Evolutionary conservation across 37 sponge, comb jelly and placozoan genomes (phyloP), one percentile per base, ranked within the genome.

Genomic region (Theonella swinhoei): DNA sequence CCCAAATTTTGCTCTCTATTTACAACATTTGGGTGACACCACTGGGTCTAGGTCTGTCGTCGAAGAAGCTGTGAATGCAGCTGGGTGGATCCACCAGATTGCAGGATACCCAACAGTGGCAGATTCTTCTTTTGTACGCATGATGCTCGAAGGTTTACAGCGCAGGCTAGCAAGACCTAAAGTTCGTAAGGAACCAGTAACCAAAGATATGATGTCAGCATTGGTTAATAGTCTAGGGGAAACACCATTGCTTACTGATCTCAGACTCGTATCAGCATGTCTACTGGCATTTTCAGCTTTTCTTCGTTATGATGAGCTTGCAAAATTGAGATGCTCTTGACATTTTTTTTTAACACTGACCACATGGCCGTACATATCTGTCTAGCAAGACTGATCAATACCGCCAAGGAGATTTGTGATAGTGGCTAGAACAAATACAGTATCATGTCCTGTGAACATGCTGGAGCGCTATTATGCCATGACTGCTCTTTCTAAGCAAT

Each of bases 391-490:
- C 75, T 26, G 40, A 74, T 37, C 41, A 32, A 39, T 74, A 39
- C 42, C 19, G 75, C 28, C 42, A 74, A 39, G 75, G 75, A 74
- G 41, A 19, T 40, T 24, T 23, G 26, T 29, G 36, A 39, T n/a
- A 35, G 75, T 39, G 75, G 75, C 42, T 41, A 41, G 28, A 39
- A 2, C 28, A 11, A 41, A 67, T 7, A 79, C 66, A n/a, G 1
- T 7, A 67, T 41, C 70, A 25, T 80, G 80, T 38, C 80, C 80
- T 4, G 80, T 80, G 41, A 69, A 35, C 30, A 80, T 80, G 80
- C 25, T 80, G 68, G 80, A 80, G 39, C 24, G 69, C 2, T 80
- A 80, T 31, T 39, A 33, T n/a, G 31, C 25, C 42, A 68, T 47
- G 54, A 69, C 69, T 24, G 20, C 19, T 20, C 14, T 59, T 20